phyloP scores from a whole-genome alignment of 2,888 invertebrate genomes.

The Brenthis daphne region DNA sequence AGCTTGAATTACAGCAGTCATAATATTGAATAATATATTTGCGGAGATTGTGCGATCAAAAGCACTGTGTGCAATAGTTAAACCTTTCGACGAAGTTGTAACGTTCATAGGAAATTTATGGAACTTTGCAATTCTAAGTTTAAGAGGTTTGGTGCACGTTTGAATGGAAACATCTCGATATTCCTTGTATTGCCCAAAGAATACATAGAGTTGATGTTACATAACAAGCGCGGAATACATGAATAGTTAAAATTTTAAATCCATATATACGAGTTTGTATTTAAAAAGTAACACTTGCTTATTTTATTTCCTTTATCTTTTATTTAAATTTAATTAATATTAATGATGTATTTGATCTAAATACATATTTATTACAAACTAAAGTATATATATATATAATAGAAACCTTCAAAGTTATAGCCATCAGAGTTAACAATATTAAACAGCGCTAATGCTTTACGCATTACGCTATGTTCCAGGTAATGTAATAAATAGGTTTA shows the following conservation, averaged over 20 bases:
- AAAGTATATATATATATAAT: too few species aligned
- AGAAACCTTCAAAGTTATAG: too few species aligned
- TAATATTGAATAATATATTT: constrained; percentile 28
- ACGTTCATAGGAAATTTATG: constrained; percentile 10
- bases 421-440: too few species aligned
- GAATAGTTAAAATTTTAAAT: background rate
- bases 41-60: constrained; percentile 21
- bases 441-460: too few species aligned
- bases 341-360: too few species aligned
- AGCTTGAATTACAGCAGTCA: constrained; percentile 25
- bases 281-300: too few species aligned
- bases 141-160: background rate
- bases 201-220: background rate
- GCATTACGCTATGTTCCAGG: too few species aligned
- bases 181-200: background rate
- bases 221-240: background rate
- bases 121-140: constrained; percentile 2
- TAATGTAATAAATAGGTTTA: too few species aligned
- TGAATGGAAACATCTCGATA: background rate
- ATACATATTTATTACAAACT: too few species aligned
- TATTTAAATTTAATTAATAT: too few species aligned
- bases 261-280: too few species aligned
- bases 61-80: constrained; percentile 9
- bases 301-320: too few species aligned
- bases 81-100: constrained; percentile 20